Conservation (phyloP, 1,140 invertebrate genomes). For the Pseudachorutes palmiensis region DNA sequence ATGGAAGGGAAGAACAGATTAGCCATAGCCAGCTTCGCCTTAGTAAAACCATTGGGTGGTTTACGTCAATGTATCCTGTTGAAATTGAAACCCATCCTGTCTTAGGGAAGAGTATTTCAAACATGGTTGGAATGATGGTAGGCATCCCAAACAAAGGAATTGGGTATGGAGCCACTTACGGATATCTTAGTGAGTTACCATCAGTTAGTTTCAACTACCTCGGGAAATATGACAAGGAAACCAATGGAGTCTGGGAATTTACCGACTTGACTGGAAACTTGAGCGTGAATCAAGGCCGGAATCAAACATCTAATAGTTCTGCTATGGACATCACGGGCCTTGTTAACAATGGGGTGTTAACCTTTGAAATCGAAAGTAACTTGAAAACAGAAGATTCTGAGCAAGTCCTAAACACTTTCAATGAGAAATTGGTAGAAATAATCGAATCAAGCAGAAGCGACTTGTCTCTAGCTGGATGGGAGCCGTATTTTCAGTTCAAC, state of each 20-base stretch:
- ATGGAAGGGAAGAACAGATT: constrained; percentile 20
- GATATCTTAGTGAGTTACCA: neutral
- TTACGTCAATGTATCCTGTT: constrained; percentile 22
- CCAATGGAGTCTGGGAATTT: neutral
- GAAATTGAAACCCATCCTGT: neutral
- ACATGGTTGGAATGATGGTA: constrained; percentile 1
- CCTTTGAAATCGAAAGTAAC: neutral
- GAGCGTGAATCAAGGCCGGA: no score
- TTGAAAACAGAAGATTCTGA: neutral
- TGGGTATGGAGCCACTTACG: constrained; percentile 12
- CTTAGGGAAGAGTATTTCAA: neutral
- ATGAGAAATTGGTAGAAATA: neutral
- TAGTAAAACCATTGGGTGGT: constrained; percentile 23
- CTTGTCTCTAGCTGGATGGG: no score
- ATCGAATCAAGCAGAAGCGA: neutral
- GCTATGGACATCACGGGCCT: neutral
- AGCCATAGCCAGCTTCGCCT: neutral
- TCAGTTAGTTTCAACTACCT: neutral
- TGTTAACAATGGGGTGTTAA: neutral
- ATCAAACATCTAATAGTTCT: neutral
- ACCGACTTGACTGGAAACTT: no score
- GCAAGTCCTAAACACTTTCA: neutral
- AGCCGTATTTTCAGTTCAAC: neutral
- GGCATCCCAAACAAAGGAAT: constrained; percentile 12
- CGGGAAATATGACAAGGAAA: neutral